Evolutionary conservation across 2,888 invertebrate species (phyloP).

Genomic region (Drosophila putrida): DNA sequence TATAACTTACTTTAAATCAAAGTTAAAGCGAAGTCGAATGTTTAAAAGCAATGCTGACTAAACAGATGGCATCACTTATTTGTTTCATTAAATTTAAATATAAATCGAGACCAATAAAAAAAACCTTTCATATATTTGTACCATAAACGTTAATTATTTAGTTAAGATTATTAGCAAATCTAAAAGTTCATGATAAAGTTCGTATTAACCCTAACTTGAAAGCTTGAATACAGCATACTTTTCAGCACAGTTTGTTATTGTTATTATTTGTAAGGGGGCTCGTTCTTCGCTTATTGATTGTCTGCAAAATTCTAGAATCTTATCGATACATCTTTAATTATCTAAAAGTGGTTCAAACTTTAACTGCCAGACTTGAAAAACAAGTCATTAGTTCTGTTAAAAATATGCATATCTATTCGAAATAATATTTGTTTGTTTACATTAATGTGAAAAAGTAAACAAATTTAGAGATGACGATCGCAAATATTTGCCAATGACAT

Average conservation of each 20-base stretch:
- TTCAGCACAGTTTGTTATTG: slow-evolving; percentile 13
- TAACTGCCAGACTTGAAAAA: slow-evolving; percentile 1
- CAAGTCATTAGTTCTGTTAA: slow-evolving; percentile 15
- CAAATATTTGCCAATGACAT: slow-evolving; percentile 32
- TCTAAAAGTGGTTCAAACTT: slow-evolving; percentile 10
- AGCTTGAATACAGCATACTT: slow-evolving; percentile 31
- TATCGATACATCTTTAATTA: slow-evolving; percentile 36
- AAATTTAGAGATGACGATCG: slow-evolving; percentile 39
- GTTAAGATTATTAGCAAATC: background rate
- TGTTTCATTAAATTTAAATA: background rate
- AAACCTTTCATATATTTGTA: too few species aligned
- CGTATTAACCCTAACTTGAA: background rate
- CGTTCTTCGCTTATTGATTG: slow-evolving; percentile 5
- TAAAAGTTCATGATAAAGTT: background rate
- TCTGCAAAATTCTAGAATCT: background rate
- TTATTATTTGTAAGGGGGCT: slow-evolving; percentile 2
- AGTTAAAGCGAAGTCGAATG: background rate
- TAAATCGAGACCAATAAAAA: background rate
- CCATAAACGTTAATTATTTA: background rate
- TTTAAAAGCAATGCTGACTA: background rate
- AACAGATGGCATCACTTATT: background rate
- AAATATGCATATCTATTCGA: slow-evolving; percentile 33
- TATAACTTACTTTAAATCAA: too few species aligned
- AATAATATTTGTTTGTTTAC: slow-evolving; percentile 43
- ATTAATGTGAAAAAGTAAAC: slow-evolving; percentile 40